Base-by-base conservation (phyloP, 2,797 vertebrate species). In the Eidolon dupreanum region DNA sequence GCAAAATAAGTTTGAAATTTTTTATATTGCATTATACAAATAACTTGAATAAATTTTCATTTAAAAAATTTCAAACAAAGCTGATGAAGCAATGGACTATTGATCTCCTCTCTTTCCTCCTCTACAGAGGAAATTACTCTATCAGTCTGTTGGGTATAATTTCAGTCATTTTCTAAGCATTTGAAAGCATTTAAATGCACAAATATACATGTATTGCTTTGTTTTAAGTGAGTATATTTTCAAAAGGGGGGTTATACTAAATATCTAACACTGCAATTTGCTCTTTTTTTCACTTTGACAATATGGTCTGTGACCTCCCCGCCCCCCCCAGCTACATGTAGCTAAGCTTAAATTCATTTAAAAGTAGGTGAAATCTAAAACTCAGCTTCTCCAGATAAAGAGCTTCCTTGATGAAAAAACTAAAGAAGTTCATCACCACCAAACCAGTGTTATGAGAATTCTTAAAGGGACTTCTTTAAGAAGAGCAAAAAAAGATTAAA, bases 261-360 rank as follows among this genome's bases (percentile, higher is more conserved):
- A 53, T 59, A 49, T 11, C 33, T 22, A 31, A 57, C n/a, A 81
- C 5, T 49, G 6, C 3, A 49, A 36, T 65, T 46, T 53, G 26
- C 7, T 61, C 51, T 36, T 24, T 77, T 46, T 81, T 61, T 75
- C 28, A 51, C 12, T 46, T 88, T 63, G 66, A 38, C 24, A 17
- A 11, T 63, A 31, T 93, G 70, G 36, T 86, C 61, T 89, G 5
- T 46, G 65, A 55, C 26, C 33, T 33, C 33, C 33, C 33, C 33
- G 2, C 33, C 33, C 49, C 68, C 33, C 33, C 33, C 41, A 38
- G 82, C 43, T 65, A 46, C 6, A 28, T 31, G 46, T 53, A 31
- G 31, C 7, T 68, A 75, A 66, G 33, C 73, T 93, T 57, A 66
- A 84, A 70, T 78, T 88, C 90, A 93, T 79, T 86, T 78, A 71